A percentile compares a stretch with the other conserved stretches of the same genome.
phyloP scores from a whole-genome alignment of 2,113 vertebrate species.

The Nipponia nippon region DNA sequence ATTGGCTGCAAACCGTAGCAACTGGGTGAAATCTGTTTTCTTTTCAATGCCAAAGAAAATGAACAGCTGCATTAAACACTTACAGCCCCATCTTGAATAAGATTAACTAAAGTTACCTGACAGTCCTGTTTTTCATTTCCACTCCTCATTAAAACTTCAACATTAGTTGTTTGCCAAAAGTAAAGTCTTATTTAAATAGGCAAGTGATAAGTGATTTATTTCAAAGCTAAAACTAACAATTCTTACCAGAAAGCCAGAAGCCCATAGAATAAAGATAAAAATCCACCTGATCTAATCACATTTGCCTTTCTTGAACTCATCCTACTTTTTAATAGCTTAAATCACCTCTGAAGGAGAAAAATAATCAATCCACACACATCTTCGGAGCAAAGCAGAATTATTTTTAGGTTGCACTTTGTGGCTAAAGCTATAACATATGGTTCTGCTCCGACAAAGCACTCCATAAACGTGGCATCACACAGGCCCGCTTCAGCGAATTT shows the following conservation, averaged over 20 bases:
- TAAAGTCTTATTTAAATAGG: neutral
- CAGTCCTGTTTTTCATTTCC: neutral
- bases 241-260: neutral
- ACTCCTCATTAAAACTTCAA: neutral
- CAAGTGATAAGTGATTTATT: neutral
- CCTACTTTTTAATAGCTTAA: neutral
- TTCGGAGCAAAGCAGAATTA: slow-evolving; percentile 17
- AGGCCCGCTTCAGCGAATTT: neutral
- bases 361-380: slow-evolving; percentile 1
- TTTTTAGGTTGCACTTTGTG: slow-evolving; percentile 40
- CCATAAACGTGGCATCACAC: neutral
- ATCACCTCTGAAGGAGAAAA: slow-evolving; percentile 45
- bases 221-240: neutral
- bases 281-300: neutral
- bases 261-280: neutral
- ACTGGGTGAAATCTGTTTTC: neutral
- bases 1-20: neutral
- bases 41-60: neutral
- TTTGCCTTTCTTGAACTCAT: neutral
- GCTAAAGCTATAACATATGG: neutral
- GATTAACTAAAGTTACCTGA: neutral
- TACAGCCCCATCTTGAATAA: neutral
- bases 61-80: neutral
- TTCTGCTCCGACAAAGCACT: neutral
- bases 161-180: neutral